Evolutionary conservation across 92 coral and sea anemone species (phyloP).

Genomic region (Nematostella vectensis): DNA sequence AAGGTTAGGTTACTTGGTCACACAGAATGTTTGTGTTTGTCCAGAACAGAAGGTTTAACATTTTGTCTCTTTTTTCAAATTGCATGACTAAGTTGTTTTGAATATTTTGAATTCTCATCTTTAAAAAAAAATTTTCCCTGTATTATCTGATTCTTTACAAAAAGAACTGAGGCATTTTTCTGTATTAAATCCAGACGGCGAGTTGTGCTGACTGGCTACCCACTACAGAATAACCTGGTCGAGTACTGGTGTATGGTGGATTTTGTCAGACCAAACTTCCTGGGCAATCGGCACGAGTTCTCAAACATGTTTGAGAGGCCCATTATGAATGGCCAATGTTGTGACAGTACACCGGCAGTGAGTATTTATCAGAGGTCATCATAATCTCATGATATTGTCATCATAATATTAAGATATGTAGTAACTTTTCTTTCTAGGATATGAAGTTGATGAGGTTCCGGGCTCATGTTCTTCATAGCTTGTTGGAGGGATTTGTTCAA

Average conservation of each 20-base stretch:
- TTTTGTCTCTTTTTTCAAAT: background rate
- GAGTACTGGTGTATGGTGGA: slow-evolving; percentile 99
- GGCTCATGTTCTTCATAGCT: slow-evolving; percentile 90
- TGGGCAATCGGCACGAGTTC: slow-evolving; percentile 90
- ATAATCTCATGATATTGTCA: background rate
- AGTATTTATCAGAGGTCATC: slow-evolving; percentile 14
- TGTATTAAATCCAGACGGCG: slow-evolving; percentile 82
- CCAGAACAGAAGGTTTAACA: background rate
- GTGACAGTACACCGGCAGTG: slow-evolving; percentile 91
- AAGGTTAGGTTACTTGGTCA: slow-evolving; percentile 58
- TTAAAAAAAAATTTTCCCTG: no score
- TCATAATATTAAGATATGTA: no score
- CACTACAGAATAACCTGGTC: slow-evolving; percentile 85
- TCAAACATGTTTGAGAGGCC: slow-evolving; percentile 99
- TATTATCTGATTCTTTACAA: no score
- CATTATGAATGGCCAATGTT: slow-evolving; percentile 88
- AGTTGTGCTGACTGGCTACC: slow-evolving; percentile 93
- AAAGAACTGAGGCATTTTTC: no score
- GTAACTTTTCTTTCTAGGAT: slow-evolving; percentile 47
- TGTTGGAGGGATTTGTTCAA: slow-evolving; percentile 93
- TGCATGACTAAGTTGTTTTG: no score
- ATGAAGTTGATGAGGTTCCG: slow-evolving; percentile 77
- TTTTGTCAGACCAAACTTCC: slow-evolving; percentile 93
- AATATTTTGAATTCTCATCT: no score
- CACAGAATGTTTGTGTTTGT: background rate